These are phyloP conservation scores for Grus americana DNA, from an alignment of 2,113 vertebrate genomes.

Conservation along the genomic window DNA sequence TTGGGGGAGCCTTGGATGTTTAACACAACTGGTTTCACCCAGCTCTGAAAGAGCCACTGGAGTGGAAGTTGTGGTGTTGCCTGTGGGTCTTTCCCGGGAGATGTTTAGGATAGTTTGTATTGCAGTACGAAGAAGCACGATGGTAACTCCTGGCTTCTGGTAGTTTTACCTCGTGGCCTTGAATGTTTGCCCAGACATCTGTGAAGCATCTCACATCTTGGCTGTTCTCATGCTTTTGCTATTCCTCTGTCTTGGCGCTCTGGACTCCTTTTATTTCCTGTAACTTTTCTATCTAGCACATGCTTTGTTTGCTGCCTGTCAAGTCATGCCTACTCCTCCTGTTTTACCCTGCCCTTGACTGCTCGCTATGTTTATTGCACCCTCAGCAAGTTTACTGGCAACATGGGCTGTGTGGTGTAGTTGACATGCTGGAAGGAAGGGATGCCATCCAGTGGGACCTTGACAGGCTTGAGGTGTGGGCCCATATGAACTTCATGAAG, in stretches of 20 bases:
- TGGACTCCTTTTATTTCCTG: not conserved
- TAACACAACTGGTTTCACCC: not conserved
- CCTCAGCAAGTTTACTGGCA: too few relatives aligned
- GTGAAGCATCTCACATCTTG: not conserved
- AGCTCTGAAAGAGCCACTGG: not conserved
- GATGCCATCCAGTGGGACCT: too few relatives aligned
- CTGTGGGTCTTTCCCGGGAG: not conserved
- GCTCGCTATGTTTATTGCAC: not conserved
- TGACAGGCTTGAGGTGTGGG: too few relatives aligned
- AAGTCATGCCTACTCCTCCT: not conserved
- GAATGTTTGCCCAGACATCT: not conserved
- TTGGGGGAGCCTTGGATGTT: not conserved
- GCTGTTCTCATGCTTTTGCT: conserved; percentile 34
- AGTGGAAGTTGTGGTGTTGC: not conserved
- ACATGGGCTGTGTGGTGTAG: too few relatives aligned
- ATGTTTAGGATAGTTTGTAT: not conserved
- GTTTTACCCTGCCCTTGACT: conserved; percentile 1
- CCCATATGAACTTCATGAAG: too few relatives aligned
- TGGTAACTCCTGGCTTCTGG: not conserved
- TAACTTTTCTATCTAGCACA: not conserved
- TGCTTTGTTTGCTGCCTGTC: not conserved
- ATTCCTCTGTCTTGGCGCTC: not conserved
- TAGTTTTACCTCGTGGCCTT: not conserved
- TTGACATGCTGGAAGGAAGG: too few relatives aligned
- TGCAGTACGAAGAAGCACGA: not conserved